Evolutionary conservation across 2,888 invertebrate genomes (phyloP).

Genomic region (Epirrhoe tristata): DNA sequence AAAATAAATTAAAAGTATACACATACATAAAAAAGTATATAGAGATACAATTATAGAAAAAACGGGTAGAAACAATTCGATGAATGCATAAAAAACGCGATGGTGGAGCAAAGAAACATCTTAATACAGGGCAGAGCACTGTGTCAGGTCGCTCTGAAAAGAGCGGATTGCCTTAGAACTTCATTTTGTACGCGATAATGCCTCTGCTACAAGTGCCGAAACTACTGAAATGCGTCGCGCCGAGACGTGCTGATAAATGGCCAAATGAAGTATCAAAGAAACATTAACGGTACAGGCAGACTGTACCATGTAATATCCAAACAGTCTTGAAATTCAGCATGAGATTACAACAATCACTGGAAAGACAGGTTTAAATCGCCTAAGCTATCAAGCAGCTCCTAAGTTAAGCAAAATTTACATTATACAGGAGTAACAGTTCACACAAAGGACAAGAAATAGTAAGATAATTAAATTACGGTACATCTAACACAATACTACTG

Average conservation of each 20-base stretch:
- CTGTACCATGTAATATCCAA: neutral
- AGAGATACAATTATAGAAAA: neutral
- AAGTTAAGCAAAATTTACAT: neutral
- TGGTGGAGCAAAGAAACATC: constrained; percentile 16
- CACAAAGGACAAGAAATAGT: neutral
- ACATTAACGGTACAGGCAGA: neutral
- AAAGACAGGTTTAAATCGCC: neutral
- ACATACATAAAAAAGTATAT: too few species aligned
- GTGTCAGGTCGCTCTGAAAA: constrained; percentile 22
- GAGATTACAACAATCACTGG: neutral
- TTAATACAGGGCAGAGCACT: neutral
- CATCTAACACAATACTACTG: too few species aligned
- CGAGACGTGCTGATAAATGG: neutral
- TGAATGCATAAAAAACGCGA: constrained; percentile 2
- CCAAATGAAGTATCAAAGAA: neutral
- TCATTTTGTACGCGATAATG: too few species aligned
- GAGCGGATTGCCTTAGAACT: constrained; percentile 5
- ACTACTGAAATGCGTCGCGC: neutral
- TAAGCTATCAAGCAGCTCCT: neutral
- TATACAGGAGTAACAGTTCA: neutral
- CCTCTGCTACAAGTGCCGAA: too few species aligned
- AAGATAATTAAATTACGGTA: neutral
- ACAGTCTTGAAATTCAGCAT: neutral
- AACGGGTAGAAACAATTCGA: constrained; percentile 1
- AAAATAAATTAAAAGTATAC: too few species aligned